A percentile compares a stretch with the other conserved stretches of the same genome.
phyloP scores from a whole-genome alignment of 2,888 invertebrate species.

The Noctua janthina region DNA sequence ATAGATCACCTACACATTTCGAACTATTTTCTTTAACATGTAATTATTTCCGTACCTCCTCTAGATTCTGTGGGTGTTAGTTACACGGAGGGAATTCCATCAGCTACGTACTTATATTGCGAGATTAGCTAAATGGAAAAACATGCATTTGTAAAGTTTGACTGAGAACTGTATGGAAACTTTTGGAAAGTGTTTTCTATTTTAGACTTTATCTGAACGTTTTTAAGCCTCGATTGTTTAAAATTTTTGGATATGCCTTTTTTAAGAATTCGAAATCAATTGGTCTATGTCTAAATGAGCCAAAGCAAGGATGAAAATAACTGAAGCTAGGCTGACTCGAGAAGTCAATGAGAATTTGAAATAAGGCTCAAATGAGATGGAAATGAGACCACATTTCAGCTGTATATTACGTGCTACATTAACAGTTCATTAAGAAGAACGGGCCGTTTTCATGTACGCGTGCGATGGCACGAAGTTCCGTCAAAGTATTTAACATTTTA shows the following conservation, averaged over 20 bases:
- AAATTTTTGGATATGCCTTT: not conserved
- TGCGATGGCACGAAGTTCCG: constrained; percentile 1
- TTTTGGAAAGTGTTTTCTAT: not conserved
- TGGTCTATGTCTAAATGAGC: not conserved
- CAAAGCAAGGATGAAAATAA: not conserved
- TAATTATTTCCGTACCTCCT: not conserved
- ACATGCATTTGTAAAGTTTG: not conserved
- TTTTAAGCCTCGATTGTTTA: not conserved
- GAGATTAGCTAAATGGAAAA: too few species aligned
- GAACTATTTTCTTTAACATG: not conserved
- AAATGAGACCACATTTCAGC: constrained; percentile 22
- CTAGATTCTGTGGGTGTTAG: not conserved
- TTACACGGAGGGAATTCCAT: not conserved
- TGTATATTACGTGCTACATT: not conserved
- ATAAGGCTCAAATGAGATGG: not conserved
- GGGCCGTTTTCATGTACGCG: constrained; percentile 20
- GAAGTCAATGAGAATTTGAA: not conserved
- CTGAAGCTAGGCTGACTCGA: not conserved
- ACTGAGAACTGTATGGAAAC: not conserved
- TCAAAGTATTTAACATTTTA: constrained; percentile 30
- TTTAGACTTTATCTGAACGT: not conserved
- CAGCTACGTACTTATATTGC: not conserved
- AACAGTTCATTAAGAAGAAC: constrained; percentile 29
- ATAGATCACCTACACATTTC: constrained; percentile 25
- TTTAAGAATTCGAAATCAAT: not conserved